Evolutionary conservation across 1,140 invertebrate species (phyloP).

Genomic region (Pollicipes pollicipes): DNA sequence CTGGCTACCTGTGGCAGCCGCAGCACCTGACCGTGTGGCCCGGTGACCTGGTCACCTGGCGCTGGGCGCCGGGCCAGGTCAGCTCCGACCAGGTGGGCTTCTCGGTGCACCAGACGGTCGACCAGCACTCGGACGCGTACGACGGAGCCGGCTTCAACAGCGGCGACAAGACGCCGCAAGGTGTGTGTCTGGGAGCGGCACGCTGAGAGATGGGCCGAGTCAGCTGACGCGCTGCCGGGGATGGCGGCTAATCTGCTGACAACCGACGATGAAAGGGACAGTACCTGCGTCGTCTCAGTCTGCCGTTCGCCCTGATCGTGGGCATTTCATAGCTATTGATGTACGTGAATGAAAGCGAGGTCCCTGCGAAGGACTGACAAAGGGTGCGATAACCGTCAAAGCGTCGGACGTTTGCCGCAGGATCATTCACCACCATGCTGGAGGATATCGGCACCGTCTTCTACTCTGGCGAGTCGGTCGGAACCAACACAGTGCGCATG

Average conservation of each 20-base stretch:
- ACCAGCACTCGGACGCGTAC: neutral
- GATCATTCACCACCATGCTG: slow-evolving; percentile 8
- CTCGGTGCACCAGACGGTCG: slow-evolving; percentile 7
- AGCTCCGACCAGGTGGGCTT: slow-evolving; percentile 3
- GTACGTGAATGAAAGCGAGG: too few relatives aligned
- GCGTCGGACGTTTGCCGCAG: too few relatives aligned
- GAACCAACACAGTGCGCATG: neutral
- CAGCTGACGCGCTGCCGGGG: too few relatives aligned
- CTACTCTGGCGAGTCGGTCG: slow-evolving; percentile 5
- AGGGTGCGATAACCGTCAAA: too few relatives aligned
- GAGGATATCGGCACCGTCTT: slow-evolving; percentile 7
- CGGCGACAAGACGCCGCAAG: slow-evolving; percentile 5
- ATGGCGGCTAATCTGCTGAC: too few relatives aligned
- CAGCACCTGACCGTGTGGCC: slow-evolving; percentile 1
- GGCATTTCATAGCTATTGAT: too few relatives aligned
- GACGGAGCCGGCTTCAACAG: slow-evolving; percentile 11
- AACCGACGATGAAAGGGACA: too few relatives aligned
- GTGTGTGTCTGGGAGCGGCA: too few relatives aligned
- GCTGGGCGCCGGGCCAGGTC: slow-evolving; percentile 12
- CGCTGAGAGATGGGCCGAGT: too few relatives aligned
- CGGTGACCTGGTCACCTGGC: slow-evolving; percentile 13
- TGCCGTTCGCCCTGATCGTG: too few relatives aligned
- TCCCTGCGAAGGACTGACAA: too few relatives aligned
- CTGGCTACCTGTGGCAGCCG: slow-evolving; percentile 11
- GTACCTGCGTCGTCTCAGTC: too few relatives aligned